Percentiles rank a stretch among this genome's conserved stretches.
Evolutionary conservation across 2,888 invertebrate species (phyloP).

Genomic region (Horisme vitalbata): DNA sequence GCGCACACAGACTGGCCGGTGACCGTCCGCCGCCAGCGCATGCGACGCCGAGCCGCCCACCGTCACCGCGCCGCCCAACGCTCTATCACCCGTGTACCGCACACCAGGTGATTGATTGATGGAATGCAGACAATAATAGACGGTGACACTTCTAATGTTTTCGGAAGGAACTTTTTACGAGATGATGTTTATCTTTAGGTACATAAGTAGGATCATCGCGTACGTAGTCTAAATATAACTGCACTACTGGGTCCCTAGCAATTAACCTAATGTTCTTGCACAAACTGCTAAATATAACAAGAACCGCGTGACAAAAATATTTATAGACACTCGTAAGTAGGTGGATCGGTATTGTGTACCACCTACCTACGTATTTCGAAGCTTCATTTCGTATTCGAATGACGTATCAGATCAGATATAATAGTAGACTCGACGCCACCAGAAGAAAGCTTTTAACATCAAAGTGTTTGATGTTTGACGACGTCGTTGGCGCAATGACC

Average conservation of each 20-base stretch:
- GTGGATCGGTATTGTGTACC: constrained; percentile 25
- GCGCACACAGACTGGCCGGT: constrained; percentile 61
- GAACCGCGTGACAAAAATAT: constrained; percentile 36
- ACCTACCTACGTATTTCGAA: constrained; percentile 15
- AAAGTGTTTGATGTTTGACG: too few species aligned
- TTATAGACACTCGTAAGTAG: constrained; percentile 27
- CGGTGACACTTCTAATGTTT: constrained; percentile 46
- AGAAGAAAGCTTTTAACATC: too few species aligned
- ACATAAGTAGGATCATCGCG: neutral
- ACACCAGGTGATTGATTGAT: constrained; percentile 73
- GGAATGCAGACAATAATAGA: constrained; percentile 69
- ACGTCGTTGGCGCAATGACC: too few species aligned
- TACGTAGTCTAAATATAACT: constrained; percentile 12
- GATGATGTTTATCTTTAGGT: constrained; percentile 25
- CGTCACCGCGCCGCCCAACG: constrained; percentile 38
- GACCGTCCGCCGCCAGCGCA: constrained; percentile 42
- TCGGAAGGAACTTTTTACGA: constrained; percentile 50
- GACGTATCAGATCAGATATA: neutral
- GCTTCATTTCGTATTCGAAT: constrained; percentile 13
- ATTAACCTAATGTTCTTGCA: constrained; percentile 13
- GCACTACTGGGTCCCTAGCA: constrained; percentile 1
- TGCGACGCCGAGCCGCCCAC: constrained; percentile 37
- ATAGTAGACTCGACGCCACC: too few species aligned
- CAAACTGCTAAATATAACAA: constrained; percentile 36
- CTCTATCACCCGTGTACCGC: constrained; percentile 35